Conservation (phyloP, 1,140 invertebrate species). For the Marisa cornuarietis region DNA sequence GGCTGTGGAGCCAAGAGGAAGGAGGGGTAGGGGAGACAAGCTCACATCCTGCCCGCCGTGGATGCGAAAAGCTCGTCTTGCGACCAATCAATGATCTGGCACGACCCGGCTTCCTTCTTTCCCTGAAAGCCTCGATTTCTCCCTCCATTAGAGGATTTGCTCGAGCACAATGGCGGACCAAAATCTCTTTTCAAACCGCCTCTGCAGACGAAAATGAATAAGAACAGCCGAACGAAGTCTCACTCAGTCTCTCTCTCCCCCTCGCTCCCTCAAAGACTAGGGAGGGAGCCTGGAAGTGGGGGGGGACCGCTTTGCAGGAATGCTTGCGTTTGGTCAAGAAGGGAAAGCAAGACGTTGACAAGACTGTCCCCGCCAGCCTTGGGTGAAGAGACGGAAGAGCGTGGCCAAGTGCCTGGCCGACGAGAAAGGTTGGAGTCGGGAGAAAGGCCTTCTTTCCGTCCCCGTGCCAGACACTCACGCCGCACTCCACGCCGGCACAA, state of each 20-base stretch:
- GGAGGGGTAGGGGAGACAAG: background rate
- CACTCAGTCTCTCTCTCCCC: too few relatives aligned
- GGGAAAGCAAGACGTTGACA: too few relatives aligned
- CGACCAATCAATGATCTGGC: slow-evolving; percentile 13
- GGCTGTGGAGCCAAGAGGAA: background rate
- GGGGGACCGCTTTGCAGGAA: background rate
- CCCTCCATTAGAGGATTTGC: slow-evolving; percentile 18
- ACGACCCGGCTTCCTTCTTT: slow-evolving; percentile 16
- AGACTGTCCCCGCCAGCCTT: too few relatives aligned
- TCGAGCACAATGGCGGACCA: slow-evolving; percentile 11
- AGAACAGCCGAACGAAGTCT: background rate
- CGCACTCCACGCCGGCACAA: too few relatives aligned
- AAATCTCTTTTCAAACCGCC: slow-evolving; percentile 21
- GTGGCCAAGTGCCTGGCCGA: too few relatives aligned
- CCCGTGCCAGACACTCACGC: too few relatives aligned
- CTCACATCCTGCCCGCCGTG: slow-evolving; percentile 17
- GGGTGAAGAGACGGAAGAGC: too few relatives aligned
- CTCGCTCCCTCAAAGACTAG: background rate
- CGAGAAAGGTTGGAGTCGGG: too few relatives aligned
- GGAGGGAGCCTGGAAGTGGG: background rate
- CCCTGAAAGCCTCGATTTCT: slow-evolving; percentile 3
- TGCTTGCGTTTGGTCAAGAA: background rate
- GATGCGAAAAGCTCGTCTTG: slow-evolving; percentile 3
- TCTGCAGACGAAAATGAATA: slow-evolving; percentile 12
- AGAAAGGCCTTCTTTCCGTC: too few relatives aligned